Conservation (phyloP, 1,140 invertebrate species). For the Andricus grossulariae region DNA sequence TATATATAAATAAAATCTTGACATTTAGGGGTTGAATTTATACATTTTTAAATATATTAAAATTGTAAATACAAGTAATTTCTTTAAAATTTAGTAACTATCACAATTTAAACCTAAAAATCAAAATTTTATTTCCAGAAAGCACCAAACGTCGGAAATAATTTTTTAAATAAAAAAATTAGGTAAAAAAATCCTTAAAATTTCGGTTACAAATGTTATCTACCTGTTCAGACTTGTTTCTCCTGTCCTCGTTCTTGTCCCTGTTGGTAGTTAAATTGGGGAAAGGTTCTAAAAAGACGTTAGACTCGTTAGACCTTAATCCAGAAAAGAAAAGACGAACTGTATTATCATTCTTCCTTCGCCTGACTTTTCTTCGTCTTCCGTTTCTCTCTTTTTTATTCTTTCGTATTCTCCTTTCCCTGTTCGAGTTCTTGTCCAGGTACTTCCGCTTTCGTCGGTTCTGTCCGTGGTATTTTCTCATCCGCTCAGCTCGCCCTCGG, state of each 20-base stretch:
- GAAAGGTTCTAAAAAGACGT: constrained; percentile 32
- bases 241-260: constrained; percentile 37
- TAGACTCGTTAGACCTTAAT: constrained; percentile 37
- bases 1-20: no score
- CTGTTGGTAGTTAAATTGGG: constrained; percentile 40
- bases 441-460: constrained; percentile 57
- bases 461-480: constrained; percentile 55
- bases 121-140: no score
- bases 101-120: no score
- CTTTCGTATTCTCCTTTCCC: constrained; percentile 42
- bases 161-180: no score
- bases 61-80: no score
- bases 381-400: constrained; percentile 40
- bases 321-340: constrained; percentile 39
- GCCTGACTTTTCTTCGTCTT: constrained; percentile 37
- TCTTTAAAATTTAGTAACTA: no score
- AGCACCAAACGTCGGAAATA: no score
- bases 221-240: constrained; percentile 1
- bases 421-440: constrained; percentile 50
- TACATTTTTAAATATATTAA: no score
- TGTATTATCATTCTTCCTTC: constrained; percentile 42
- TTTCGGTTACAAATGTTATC: neutral
- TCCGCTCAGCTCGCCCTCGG: constrained; percentile 41
- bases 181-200: no score
- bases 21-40: no score